Evolutionary conservation across 2,113 vertebrate genomes (phyloP).

Genomic region (Setophaga petechia): DNA sequence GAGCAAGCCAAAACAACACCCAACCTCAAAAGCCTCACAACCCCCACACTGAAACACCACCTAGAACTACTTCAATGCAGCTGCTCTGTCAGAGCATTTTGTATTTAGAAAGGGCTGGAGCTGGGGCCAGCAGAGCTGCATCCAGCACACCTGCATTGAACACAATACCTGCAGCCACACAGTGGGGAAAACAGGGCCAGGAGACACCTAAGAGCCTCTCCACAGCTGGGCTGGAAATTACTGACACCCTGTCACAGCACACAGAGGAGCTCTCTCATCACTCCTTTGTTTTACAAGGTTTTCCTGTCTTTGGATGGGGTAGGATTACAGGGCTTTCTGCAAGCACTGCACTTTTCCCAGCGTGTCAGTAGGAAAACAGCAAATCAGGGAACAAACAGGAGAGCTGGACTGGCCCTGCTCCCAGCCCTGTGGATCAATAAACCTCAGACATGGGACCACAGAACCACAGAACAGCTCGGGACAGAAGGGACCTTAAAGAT

Average conservation of each 20-base stretch:
- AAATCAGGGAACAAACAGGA: neutral
- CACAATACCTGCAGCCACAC: neutral
- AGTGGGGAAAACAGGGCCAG: neutral
- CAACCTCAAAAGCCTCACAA: neutral
- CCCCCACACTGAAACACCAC: neutral
- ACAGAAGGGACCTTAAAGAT: neutral
- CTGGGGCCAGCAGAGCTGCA: neutral
- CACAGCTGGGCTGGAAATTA: constrained; percentile 28
- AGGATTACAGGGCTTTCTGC: constrained; percentile 40
- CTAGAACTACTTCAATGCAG: neutral
- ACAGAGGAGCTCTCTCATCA: constrained; percentile 42
- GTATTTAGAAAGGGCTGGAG: neutral
- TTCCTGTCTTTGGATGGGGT: constrained; percentile 38
- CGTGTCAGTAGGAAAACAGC: neutral
- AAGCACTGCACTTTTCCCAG: constrained; percentile 34
- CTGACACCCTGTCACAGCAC: constrained; percentile 29
- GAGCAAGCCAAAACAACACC: neutral
- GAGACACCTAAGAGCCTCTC: neutral
- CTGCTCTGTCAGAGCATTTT: neutral
- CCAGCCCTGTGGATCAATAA: neutral
- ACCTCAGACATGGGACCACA: rapidly evolving
- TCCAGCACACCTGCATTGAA: constrained; percentile 1
- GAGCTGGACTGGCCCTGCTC: neutral
- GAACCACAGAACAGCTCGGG: neutral
- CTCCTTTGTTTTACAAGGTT: constrained; percentile 33